These are phyloP conservation scores for Dicranocentrus wangi DNA, from an alignment of 2,888 invertebrate species.

Conservation along the genomic window DNA sequence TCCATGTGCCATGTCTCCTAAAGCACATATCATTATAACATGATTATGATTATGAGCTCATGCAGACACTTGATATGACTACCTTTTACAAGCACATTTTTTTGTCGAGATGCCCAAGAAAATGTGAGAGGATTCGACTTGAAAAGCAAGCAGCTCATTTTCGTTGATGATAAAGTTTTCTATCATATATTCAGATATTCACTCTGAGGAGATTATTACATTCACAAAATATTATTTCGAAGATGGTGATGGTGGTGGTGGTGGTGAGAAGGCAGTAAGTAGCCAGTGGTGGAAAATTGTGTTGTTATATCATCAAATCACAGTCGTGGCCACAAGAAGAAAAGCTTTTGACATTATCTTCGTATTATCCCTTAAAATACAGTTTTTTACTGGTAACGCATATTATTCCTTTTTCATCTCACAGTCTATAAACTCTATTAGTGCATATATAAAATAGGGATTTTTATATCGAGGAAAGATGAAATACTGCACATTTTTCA, in stretches of 20 bases:
- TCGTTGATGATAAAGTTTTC: constrained; percentile 21
- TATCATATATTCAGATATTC: not conserved
- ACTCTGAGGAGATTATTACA: constrained; percentile 1
- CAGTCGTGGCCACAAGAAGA: not conserved
- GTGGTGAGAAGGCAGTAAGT: not conserved
- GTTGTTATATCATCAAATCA: not conserved
- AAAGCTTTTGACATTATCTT: constrained; percentile 20
- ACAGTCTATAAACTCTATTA: not conserved
- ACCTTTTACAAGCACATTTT: constrained; percentile 2
- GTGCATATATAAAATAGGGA: not conserved
- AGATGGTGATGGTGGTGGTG: not conserved
- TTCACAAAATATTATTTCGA: not conserved
- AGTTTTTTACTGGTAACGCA: too few relatives aligned
- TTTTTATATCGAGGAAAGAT: not conserved
- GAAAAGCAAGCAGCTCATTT: constrained; percentile 25
- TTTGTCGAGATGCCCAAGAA: not conserved
- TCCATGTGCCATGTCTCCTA: constrained; percentile 29
- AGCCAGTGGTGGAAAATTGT: constrained; percentile 18
- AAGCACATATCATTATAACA: constrained; percentile 22
- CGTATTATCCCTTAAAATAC: constrained; percentile 20
- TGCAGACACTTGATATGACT: constrained; percentile 28
- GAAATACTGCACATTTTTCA: constrained; percentile 40
- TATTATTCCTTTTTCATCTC: too few relatives aligned
- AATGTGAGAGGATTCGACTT: not conserved
- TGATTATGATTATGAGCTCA: constrained; percentile 25